Percentiles rank a stretch among this genome's conserved stretches.
phyloP scores from a whole-genome alignment of 2,797 vertebrate species.

The Tolypeutes matacus region DNA sequence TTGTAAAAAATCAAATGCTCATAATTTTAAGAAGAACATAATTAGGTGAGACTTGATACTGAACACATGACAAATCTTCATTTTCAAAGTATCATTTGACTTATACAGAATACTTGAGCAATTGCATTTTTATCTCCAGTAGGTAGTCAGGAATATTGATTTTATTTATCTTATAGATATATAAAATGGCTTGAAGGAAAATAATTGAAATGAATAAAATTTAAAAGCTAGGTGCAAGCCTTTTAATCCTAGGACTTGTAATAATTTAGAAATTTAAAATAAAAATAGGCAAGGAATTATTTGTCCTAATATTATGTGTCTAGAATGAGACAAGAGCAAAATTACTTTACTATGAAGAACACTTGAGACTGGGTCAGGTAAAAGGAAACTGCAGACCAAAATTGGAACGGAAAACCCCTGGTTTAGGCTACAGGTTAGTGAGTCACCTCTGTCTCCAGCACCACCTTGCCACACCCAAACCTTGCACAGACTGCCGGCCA shows the following conservation, averaged over 20 bases:
- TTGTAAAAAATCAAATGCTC: constrained; percentile 28
- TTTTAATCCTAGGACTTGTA: background rate
- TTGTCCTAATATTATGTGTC: background rate
- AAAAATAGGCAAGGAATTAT: constrained; percentile 39
- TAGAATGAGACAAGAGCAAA: background rate
- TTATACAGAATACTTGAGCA: background rate
- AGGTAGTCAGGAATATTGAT: constrained; percentile 26
- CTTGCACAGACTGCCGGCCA: background rate
- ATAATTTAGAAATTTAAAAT: constrained; percentile 39
- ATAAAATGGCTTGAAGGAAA: background rate
- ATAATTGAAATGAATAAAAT: constrained; percentile 43
- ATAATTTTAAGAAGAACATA: constrained; percentile 43
- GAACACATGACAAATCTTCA: constrained; percentile 13
- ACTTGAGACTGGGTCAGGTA: background rate
- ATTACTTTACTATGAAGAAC: background rate
- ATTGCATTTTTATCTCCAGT: constrained; percentile 16
- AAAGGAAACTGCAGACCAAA: background rate
- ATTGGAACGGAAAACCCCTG: background rate
- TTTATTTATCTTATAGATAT: constrained; percentile 54
- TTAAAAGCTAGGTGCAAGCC: constrained; percentile 38
- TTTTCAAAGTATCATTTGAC: constrained; percentile 37
- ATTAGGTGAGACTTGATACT: constrained; percentile 7
- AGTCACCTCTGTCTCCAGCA: background rate
- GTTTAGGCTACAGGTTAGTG: background rate
- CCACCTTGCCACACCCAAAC: background rate